These are phyloP conservation scores for Micrasema longulum DNA, from an alignment of 1,140 invertebrate genomes.

Conservation along the genomic window DNA sequence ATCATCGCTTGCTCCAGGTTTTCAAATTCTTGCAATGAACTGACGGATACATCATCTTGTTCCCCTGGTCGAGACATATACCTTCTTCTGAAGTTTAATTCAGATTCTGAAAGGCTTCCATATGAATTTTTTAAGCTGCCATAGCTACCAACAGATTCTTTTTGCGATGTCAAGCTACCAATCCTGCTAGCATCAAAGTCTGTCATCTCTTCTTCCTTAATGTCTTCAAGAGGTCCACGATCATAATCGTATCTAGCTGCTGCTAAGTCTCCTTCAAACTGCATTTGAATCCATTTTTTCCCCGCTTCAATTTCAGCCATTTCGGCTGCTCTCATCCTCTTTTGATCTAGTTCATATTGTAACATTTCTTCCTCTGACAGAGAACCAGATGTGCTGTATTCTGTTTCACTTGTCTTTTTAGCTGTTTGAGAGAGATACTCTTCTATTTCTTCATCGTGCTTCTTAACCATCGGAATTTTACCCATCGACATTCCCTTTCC, in stretches of 20 bases:
- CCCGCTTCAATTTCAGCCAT: constrained; percentile 77
- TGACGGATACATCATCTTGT: constrained; percentile 91
- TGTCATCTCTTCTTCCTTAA: constrained; percentile 89
- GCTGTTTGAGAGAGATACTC: constrained; percentile 73
- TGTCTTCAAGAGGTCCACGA: constrained; percentile 86
- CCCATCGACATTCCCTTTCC: constrained; percentile 82
- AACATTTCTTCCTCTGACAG: constrained; percentile 73
- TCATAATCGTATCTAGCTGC: constrained; percentile 76
- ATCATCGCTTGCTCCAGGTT: constrained; percentile 83
- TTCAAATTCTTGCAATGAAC: constrained; percentile 94
- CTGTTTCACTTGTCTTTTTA: constrained; percentile 68
- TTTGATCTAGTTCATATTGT: constrained; percentile 82
- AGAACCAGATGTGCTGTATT: constrained; percentile 70
- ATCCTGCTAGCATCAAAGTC: constrained; percentile 87
- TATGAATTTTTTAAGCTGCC: constrained; percentile 82
- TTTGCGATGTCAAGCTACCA: constrained; percentile 83
- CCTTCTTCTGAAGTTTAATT: constrained; percentile 81
- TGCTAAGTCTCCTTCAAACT: constrained; percentile 74
- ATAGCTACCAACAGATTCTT: constrained; percentile 82
- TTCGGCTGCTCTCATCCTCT: constrained; percentile 68
- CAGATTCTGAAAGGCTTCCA: constrained; percentile 87
- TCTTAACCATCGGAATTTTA: constrained; percentile 68
- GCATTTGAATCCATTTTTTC: constrained; percentile 91
- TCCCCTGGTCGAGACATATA: constrained; percentile 84
- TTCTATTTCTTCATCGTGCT: constrained; percentile 79